These are phyloP conservation scores for Drosophila persimilis DNA, from an alignment of 1,140 invertebrate genomes.

Conservation along the genomic window DNA sequence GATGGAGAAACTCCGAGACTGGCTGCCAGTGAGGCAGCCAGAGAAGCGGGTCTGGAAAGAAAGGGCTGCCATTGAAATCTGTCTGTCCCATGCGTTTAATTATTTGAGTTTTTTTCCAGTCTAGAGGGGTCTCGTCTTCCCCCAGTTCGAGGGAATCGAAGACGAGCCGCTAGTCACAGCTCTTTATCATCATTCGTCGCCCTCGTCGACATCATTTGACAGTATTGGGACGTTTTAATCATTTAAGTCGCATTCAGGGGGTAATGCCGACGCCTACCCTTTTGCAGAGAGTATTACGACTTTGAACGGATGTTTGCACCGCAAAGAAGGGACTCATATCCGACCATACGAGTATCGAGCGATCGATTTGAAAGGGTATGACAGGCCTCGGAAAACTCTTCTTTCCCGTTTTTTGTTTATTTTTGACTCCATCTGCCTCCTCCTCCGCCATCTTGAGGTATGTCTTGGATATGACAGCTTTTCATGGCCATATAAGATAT, in stretches of 20 bases:
- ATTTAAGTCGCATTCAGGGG: slow-evolving; percentile 72
- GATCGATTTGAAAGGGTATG: too few species aligned
- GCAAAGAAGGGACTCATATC: too few species aligned
- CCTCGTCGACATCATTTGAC: slow-evolving; percentile 76
- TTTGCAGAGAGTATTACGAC: too few species aligned
- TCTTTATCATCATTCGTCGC: slow-evolving; percentile 79
- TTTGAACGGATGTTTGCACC: too few species aligned
- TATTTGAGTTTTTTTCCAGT: slow-evolving; percentile 66
- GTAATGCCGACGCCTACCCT: too few species aligned
- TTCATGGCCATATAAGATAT: slow-evolving; percentile 63
- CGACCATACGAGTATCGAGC: too few species aligned
- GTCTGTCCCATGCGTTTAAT: slow-evolving; percentile 68
- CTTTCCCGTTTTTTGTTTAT: slow-evolving; percentile 34
- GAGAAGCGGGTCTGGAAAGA: slow-evolving; percentile 26
- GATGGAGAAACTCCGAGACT: slow-evolving; percentile 17
- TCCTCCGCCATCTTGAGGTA: neutral
- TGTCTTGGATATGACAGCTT: slow-evolving; percentile 56
- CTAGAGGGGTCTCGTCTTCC: slow-evolving; percentile 8
- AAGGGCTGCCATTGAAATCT: slow-evolving; percentile 54
- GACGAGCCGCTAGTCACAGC: slow-evolving; percentile 61
- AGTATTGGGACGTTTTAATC: slow-evolving; percentile 78
- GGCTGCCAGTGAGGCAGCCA: slow-evolving; percentile 26
- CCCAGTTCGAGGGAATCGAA: slow-evolving; percentile 20
- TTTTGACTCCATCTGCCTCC: slow-evolving; percentile 26
- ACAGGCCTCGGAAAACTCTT: slow-evolving; percentile 6